Base-by-base conservation (phyloP, 1,140 invertebrate species). In the Hylaeus volcanicus region DNA sequence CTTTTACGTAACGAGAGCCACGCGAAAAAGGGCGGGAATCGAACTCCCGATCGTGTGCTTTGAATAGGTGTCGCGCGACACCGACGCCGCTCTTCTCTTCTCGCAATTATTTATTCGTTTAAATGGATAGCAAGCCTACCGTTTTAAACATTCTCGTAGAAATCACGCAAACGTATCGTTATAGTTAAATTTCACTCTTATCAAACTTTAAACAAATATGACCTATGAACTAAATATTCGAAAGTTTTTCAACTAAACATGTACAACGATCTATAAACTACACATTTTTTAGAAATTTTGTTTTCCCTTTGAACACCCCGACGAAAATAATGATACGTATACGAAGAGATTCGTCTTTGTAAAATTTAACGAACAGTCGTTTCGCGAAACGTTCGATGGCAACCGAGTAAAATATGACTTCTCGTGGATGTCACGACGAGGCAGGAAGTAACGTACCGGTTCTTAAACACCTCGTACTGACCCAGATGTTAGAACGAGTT, bases 1-100 rank as follows among this genome's bases (percentile, higher is more conserved):
- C 51, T 75, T 84, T 86, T 87, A 87, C 85, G 77, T 87, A 87
- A 84, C 63, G 75, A 79, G 78, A 58, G 58, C 68, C 55, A 56
- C 77, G 86, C 61, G 73, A 83, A 80, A 71, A 83, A 83, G 51
- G 26, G 75, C 81, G 78, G 77, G 81, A 83, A 82, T 68, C 81
- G 63, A 56, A 73, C 53, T 11, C 37, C 14, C 63, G 64, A 79
- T 82, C 51, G 56, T 78, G 15, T 45, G 26, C 41, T 71, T 81
- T 65, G 79, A 71, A 64, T 77, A 53, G 74, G 14, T 64, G 58
- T 48, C 56, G 41, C 48, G 58, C 37, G n/a, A 55, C 43, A n/a
- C 61, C 3, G 43, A 43, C n/a, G 41, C 15, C 43, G 53, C 8
- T 8, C 5, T 48, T 48, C 45, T 0, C 5, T 6, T 48, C 45